These are phyloP conservation scores for Helicoverpa zea DNA, from an alignment of 1,140 invertebrate genomes.

Conservation along the genomic window DNA sequence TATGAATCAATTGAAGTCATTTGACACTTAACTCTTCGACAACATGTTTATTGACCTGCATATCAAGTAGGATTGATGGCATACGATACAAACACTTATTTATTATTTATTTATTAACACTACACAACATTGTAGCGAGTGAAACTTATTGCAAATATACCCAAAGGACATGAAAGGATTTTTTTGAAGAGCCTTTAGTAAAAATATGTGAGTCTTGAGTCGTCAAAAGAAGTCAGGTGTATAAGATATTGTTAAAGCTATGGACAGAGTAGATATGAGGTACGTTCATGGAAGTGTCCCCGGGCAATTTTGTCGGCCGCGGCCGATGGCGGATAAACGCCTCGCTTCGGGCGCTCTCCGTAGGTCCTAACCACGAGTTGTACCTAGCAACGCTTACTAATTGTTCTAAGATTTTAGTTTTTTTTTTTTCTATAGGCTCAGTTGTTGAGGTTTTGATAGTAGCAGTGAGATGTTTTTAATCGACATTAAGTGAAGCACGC, in stretches of 20 bases:
- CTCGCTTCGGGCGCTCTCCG: background rate
- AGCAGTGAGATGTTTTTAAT: no score
- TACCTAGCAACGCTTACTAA: no score
- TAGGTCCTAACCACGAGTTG: no score
- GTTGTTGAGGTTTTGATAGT: no score
- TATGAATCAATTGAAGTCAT: constrained; percentile 34
- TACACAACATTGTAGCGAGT: no score
- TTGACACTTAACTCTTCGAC: constrained; percentile 33
- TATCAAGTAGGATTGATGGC: constrained; percentile 29
- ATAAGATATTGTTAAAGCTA: background rate
- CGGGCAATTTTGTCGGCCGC: background rate
- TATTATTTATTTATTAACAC: background rate
- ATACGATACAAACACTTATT: constrained; percentile 1
- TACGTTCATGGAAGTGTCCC: background rate
- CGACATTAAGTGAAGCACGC: no score
- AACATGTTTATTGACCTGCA: constrained; percentile 23
- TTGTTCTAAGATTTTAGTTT: no score
- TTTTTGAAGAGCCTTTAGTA: no score
- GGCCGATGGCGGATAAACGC: background rate
- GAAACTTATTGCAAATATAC: no score
- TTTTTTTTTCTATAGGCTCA: no score
- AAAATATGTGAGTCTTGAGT: no score
- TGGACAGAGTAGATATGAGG: background rate
- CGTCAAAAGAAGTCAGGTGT: background rate
- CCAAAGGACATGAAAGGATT: no score